Conservation (phyloP, 2,888 invertebrate species). For the Papilio gigon region DNA sequence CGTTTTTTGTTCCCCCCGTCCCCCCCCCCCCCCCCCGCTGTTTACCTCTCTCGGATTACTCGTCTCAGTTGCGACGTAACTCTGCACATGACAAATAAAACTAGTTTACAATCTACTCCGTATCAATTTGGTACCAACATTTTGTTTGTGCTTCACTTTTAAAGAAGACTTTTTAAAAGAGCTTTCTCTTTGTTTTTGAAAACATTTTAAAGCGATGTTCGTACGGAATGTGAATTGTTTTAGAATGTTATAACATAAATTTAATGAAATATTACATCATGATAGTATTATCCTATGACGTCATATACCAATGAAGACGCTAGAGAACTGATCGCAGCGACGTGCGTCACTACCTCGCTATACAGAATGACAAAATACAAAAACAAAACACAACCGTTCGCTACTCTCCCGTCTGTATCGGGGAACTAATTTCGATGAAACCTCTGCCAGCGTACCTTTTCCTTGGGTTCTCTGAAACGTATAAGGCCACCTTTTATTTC, state of each 20-base stretch:
- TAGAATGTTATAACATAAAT: too few species aligned
- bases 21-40: slow-evolving; percentile 40
- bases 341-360: neutral
- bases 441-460: slow-evolving; percentile 9
- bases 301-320: neutral
- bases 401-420: slow-evolving; percentile 3
- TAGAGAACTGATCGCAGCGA: too few species aligned
- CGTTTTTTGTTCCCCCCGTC: slow-evolving; percentile 37
- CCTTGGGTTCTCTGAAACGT: slow-evolving; percentile 18
- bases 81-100: slow-evolving; percentile 41
- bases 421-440: slow-evolving; percentile 35
- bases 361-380: slow-evolving; percentile 7
- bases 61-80: slow-evolving; percentile 41
- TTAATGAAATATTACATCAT: neutral
- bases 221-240: neutral
- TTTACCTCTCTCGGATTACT: slow-evolving; percentile 50
- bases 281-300: too few species aligned
- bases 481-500: slow-evolving; percentile 23
- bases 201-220: neutral
- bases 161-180: slow-evolving; percentile 8
- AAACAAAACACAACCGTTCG: slow-evolving; percentile 18
- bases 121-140: slow-evolving; percentile 42
- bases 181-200: neutral
- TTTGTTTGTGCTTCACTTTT: slow-evolving; percentile 40
- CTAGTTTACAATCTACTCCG: slow-evolving; percentile 42